Conservation (phyloP, 2,888 invertebrate genomes). For the Phalangium opilio region DNA sequence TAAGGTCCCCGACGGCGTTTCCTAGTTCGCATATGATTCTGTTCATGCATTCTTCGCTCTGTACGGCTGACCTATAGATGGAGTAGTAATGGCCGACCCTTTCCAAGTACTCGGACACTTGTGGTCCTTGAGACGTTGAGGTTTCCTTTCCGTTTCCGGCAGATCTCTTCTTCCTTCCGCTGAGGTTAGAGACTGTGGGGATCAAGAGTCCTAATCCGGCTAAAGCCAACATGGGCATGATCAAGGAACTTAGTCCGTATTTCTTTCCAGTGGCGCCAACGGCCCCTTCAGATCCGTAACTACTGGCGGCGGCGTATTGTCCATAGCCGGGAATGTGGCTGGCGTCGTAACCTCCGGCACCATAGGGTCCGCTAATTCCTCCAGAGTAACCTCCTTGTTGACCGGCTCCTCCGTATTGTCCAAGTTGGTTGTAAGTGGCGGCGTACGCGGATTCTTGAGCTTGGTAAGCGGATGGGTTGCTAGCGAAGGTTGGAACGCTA, state of each 20-base stretch:
- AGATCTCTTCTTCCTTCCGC: constrained; percentile 16
- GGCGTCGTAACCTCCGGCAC: not conserved
- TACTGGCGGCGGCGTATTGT: not conserved
- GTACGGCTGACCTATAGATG: constrained; percentile 21
- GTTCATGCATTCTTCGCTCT: constrained; percentile 23
- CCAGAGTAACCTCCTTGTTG: not conserved
- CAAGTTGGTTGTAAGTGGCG: not conserved
- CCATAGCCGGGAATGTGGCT: not conserved
- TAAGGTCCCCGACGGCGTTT: constrained; percentile 20
- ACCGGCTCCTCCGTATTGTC: not conserved
- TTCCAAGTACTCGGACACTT: constrained; percentile 19
- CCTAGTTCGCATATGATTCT: constrained; percentile 23
- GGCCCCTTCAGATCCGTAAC: not conserved
- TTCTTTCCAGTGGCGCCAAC: not conserved
- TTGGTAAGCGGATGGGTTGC: not conserved
- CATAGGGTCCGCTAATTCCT: not conserved
- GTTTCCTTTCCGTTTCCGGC: constrained; percentile 6
- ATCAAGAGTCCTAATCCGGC: constrained; percentile 22
- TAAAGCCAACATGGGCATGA: constrained; percentile 22
- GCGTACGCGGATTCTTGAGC: not conserved
- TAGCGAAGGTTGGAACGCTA: not conserved
- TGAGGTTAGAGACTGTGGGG: constrained; percentile 21
- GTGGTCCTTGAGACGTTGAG: not conserved
- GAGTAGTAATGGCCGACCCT: constrained; percentile 20
- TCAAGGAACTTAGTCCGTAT: constrained; percentile 20